Evolutionary conservation across 2,888 invertebrate species (phyloP).

Genomic region (Drosophila parthenogenetica): DNA sequence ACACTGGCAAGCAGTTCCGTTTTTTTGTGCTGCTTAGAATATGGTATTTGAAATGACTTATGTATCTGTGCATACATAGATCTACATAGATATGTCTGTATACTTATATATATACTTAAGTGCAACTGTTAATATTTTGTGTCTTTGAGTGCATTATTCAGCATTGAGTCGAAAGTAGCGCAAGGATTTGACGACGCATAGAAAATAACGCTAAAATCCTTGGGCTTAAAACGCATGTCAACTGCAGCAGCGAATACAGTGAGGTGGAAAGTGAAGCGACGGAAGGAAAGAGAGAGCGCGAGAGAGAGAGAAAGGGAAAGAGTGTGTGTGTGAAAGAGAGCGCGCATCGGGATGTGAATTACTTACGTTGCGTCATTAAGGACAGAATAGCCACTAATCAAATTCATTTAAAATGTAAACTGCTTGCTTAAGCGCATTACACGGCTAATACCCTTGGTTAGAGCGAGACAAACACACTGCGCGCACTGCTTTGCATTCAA

Average conservation of each 20-base stretch:
- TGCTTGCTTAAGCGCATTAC: slow-evolving; percentile 20
- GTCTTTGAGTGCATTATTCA: slow-evolving; percentile 65
- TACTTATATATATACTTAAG: slow-evolving; percentile 30
- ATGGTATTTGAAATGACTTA: slow-evolving; percentile 32
- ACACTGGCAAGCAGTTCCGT: background rate
- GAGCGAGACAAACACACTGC: background rate
- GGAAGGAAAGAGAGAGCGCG: background rate
- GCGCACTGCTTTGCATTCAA: background rate
- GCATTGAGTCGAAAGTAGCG: slow-evolving; percentile 68
- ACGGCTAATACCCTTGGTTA: background rate
- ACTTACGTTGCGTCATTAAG: background rate
- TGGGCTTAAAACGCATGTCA: slow-evolving; percentile 49
- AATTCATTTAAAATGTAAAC: slow-evolving; percentile 12
- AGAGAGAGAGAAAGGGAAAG: too few relatives aligned
- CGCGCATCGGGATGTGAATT: slow-evolving; percentile 2
- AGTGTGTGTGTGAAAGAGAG: too few relatives aligned
- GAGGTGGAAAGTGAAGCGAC: background rate
- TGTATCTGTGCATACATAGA: slow-evolving; percentile 1
- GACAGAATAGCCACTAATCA: slow-evolving; percentile 5
- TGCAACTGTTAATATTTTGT: slow-evolving; percentile 56
- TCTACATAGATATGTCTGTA: background rate
- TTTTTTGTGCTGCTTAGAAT: slow-evolving; percentile 10
- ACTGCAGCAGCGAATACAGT: slow-evolving; percentile 27
- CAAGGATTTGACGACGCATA: slow-evolving; percentile 72
- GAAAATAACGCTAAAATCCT: slow-evolving; percentile 64